Evolutionary conservation across 2,113 vertebrate species (phyloP).

Genomic region (Hipposideros armiger): DNA sequence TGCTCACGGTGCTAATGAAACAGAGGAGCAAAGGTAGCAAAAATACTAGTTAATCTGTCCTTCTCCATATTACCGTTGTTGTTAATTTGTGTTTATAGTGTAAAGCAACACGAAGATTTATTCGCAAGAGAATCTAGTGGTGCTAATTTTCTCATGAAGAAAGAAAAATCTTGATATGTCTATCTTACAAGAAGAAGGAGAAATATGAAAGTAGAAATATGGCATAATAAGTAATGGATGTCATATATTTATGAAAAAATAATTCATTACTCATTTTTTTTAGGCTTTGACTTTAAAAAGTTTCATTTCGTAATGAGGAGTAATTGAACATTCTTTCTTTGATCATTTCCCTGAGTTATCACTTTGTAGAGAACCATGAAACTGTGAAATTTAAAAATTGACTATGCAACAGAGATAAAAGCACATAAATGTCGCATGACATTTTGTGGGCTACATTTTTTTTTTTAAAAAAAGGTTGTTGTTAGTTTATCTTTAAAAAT

Average conservation of each 20-base stretch:
- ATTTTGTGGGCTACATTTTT: background rate
- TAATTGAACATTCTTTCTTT: constrained; percentile 65
- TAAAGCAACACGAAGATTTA: background rate
- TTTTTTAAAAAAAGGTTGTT: background rate
- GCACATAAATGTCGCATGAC: background rate
- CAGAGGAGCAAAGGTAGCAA: background rate
- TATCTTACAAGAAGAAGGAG: constrained; percentile 27
- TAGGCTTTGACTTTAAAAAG: constrained; percentile 54
- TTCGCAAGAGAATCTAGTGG: background rate
- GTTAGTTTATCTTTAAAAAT: constrained; percentile 21
- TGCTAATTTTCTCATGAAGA: background rate
- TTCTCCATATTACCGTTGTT: background rate
- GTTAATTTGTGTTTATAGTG: background rate
- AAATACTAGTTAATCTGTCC: background rate
- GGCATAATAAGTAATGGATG: background rate
- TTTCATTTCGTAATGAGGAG: constrained; percentile 54
- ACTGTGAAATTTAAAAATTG: constrained; percentile 56
- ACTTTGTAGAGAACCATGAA: constrained; percentile 63
- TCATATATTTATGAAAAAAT: constrained; percentile 44
- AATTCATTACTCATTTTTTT: constrained; percentile 24
- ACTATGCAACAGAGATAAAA: constrained; percentile 21
- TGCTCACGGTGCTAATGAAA: background rate
- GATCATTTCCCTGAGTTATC: constrained; percentile 55
- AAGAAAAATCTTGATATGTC: background rate
- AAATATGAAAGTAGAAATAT: constrained; percentile 4